Percentiles rank a stretch among this genome's conserved stretches.
Conservation (phyloP, 2,888 invertebrate genomes). For the Diaphora mendica region DNA sequence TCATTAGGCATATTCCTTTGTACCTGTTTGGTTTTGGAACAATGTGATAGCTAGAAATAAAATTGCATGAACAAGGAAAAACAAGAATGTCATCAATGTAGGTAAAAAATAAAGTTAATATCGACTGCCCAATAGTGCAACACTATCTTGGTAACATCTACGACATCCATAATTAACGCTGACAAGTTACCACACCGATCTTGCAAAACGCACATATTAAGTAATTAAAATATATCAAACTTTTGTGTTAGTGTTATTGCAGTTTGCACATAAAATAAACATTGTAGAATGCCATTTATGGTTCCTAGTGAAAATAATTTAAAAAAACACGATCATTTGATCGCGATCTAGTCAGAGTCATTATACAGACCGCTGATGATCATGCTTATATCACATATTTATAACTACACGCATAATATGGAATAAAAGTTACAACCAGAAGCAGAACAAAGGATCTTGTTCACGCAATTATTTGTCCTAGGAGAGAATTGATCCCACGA, state of each 20-base stretch:
- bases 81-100: constrained; percentile 33
- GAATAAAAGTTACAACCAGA: neutral
- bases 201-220: constrained; percentile 30
- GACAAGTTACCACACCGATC: constrained; percentile 32
- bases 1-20: neutral
- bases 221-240: neutral
- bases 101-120: constrained; percentile 58
- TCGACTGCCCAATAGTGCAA: constrained; percentile 61
- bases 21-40: constrained; percentile 6
- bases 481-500: neutral
- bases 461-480: neutral
- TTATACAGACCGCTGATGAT: neutral
- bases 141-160: constrained; percentile 41
- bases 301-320: neutral
- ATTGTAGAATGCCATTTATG: neutral
- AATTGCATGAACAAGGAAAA: neutral
- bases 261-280: neutral
- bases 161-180: constrained; percentile 30
- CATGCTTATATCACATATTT: neutral
- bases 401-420: neutral
- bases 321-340: neutral
- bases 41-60: neutral
- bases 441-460: neutral
- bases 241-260: neutral
- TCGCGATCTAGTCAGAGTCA: neutral